Base-by-base conservation (phyloP, 1,140 invertebrate genomes). In the Saccostrea glomerata region DNA sequence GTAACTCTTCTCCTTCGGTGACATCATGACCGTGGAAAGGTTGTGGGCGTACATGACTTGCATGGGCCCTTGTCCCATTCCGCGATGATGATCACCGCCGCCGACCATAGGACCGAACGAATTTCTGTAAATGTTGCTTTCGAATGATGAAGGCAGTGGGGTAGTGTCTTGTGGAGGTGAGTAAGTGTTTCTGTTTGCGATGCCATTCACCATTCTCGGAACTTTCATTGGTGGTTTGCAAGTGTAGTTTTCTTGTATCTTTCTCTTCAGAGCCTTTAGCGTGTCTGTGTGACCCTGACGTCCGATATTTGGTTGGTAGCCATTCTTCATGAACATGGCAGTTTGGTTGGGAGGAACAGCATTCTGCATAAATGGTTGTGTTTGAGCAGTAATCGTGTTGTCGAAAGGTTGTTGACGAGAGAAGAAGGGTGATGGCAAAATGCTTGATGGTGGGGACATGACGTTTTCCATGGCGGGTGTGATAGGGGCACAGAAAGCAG, bases 251-350 rank as follows among this genome's bases (percentile, higher is more conserved):
- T 92, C 92, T 84, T 93, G 91, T 20, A 94, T 90, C 89, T 94
- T 94, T 66, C 92, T 91, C 89, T 94, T 93, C 30, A 94, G 90
- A 82, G 92, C 91, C 70, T 92, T 92, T 12, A 94, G 89, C n/a
- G 91, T 92, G 70, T 93, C 92, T 55, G 92, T 92, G 56, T 93
- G 92, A 55, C 90, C 91, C 36, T 92, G 91, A 11, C 89, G 63
- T n/a, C 87, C 86, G n/a, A 89, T 30, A 36, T 90, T 56, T 36
- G 88, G n/a, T 66, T 70, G 83, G 36, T 83, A 54, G 36, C 73
- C 66, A 82, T 23, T 86, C 17, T 88, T 86, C 36, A 82, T 25
- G 40, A 90, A 91, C 23, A 85, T 82, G n/a, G 87, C 36, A 5
- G 85, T 82, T 6, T 73, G 85, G 20, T 58, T 86, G 47, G 82